A percentile compares a stretch with the other conserved stretches of the same genome.
phyloP scores from a whole-genome alignment of 2,888 invertebrate species.

The Scaptodrosophila latifasciaeformis region DNA sequence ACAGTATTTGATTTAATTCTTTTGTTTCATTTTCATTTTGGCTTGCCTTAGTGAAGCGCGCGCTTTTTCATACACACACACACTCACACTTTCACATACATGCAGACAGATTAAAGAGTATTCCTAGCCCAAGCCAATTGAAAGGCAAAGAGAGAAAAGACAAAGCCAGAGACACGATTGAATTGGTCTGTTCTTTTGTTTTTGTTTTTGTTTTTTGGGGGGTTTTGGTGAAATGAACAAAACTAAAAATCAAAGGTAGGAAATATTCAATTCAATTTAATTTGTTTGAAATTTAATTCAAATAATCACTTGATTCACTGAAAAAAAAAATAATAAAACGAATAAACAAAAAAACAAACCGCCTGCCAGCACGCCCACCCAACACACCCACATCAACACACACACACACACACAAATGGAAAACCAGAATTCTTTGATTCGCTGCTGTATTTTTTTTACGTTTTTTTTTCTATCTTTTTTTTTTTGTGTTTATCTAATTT shows the following conservation, averaged over 20 bases:
- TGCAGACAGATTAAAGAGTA: no score
- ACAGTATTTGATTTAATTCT: constrained; percentile 48
- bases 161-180: no score
- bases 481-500: constrained; percentile 41
- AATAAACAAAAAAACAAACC: no score
- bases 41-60: background rate
- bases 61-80: constrained; percentile 14
- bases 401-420: constrained; percentile 5
- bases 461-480: constrained; percentile 54
- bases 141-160: no score
- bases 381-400: constrained; percentile 24
- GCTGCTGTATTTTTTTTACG: constrained; percentile 41
- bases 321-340: no score
- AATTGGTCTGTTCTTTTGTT: no score
- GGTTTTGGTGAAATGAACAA: background rate
- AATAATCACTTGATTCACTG: no score
- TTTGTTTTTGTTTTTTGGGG: no score
- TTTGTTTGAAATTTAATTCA: no score
- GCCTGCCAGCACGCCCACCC: background rate
- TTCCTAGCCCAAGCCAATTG: no score
- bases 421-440: constrained; percentile 9
- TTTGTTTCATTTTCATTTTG: constrained; percentile 22
- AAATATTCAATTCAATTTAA: no score
- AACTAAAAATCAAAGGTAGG: background rate
- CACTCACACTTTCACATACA: background rate